phyloP scores from a whole-genome alignment of 2,113 vertebrate species.

The Ammodytes dubius region DNA sequence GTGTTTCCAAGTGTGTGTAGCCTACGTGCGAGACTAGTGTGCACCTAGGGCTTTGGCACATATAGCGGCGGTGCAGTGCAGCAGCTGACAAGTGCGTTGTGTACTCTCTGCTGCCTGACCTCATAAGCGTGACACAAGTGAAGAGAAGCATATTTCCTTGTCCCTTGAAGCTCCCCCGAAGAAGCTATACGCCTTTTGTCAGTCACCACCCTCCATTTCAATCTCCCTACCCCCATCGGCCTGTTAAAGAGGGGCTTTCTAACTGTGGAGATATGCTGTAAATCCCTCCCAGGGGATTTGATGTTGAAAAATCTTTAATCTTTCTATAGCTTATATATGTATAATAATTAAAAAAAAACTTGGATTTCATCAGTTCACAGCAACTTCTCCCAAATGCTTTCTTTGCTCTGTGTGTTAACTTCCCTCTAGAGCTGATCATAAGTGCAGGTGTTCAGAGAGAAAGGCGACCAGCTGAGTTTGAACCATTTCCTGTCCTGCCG shows the following conservation, averaged over 20 bases:
- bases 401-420: constrained; percentile 8
- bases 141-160: constrained; percentile 71
- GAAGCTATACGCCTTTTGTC: constrained; percentile 16
- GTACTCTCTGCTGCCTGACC: constrained; percentile 72
- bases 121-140: constrained; percentile 64
- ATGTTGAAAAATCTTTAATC: constrained; percentile 55
- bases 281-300: constrained; percentile 49
- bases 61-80: not conserved
- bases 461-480: constrained; percentile 38
- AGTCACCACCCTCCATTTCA: not conserved
- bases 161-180: constrained; percentile 37
- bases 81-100: constrained; percentile 45
- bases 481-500: constrained; percentile 41
- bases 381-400: not conserved
- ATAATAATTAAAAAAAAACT: not conserved
- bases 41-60: constrained; percentile 38
- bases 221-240: constrained; percentile 16
- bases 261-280: constrained; percentile 20
- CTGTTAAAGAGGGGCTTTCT: constrained; percentile 46
- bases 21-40: constrained; percentile 35
- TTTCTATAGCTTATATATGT: constrained; percentile 37
- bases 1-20: constrained; percentile 25
- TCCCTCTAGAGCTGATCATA: constrained; percentile 4
- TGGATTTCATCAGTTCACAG: not conserved
- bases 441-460: constrained; percentile 10